Conservation (phyloP, 92 coral and sea anemone species). For the Actinernus sp. region DNA sequence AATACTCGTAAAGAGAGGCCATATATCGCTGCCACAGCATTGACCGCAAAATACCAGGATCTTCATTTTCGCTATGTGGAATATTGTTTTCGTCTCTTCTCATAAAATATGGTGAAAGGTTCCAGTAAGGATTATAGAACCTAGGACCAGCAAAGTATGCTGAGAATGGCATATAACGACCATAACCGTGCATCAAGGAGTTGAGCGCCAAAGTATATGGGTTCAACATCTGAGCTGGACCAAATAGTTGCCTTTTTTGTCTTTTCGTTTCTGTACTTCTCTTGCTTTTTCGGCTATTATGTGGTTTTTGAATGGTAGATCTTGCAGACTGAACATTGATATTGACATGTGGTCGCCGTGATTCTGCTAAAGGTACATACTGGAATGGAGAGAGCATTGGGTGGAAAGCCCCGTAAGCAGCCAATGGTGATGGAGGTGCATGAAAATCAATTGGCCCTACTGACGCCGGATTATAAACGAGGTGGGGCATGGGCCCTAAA, state of each 20-base stretch:
- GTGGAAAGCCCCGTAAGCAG: background rate
- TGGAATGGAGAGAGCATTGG: constrained; percentile 41
- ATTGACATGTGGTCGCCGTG: constrained; percentile 80
- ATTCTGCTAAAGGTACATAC: constrained; percentile 25
- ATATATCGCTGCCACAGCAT: constrained; percentile 8
- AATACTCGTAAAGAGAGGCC: constrained; percentile 40
- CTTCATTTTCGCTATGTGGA: background rate
- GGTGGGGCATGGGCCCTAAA: constrained; percentile 26
- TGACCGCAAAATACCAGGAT: constrained; percentile 4
- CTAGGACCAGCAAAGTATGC: background rate
- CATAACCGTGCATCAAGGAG: constrained; percentile 4
- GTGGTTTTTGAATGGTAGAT: constrained; percentile 65
- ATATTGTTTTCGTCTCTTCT: constrained; percentile 3
- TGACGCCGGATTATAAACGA: constrained; percentile 13
- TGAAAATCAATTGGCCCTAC: background rate
- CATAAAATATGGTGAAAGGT: background rate
- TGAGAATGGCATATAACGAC: constrained; percentile 18
- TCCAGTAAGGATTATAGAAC: constrained; percentile 22
- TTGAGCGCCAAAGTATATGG: constrained; percentile 31
- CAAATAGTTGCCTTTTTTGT: constrained; percentile 49
- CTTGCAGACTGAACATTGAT: constrained; percentile 93
- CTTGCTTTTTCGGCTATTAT: constrained; percentile 8
- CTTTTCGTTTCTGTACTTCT: constrained; percentile 25
- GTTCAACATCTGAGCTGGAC: constrained; percentile 14
- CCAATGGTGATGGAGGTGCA: constrained; percentile 1